Base-by-base conservation (phyloP, 1,140 invertebrate genomes). In the Phymastichus coffea region DNA sequence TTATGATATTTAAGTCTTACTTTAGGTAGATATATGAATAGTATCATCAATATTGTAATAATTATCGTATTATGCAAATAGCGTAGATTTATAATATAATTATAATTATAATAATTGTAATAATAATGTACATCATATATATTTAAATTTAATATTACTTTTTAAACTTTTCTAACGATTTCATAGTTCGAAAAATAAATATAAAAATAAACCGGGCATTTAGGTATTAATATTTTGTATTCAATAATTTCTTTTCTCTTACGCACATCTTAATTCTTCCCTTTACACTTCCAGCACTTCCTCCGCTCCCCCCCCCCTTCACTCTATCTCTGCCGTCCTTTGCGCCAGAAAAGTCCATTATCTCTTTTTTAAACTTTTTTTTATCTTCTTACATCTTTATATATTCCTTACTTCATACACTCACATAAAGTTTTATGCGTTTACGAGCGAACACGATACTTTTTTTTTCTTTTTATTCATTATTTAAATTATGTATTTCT, bases 111-210 rank as follows among this genome's bases (percentile, higher is more conserved):
- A 71, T 66, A 66, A 71, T 70, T 46, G 64, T 65, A 68, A 68
- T 63, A 57, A 60, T 65, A 64, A 65, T 68, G 63, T 70, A 65
- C 52, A 71, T 70, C 63, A 70, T 75, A 66, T 70, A 63, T 66
- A 76, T 75, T 77, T 73, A 71, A 72, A 76, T 76, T 77, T 77
- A 72, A 77, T 77, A 77, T 74, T 77, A 78, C 73, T 76, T 77
- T 67, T 80, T 79, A 78, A 79, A 80, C 78, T 80, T 79, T 79
- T 79, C 76, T 77, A 80, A 80, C 76, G 77, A n/a, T 79, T 79
- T 79, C 76, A 80, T 80, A 79, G 76, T 77, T 79, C 75, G 78
- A 80, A 79, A 80, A 79, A 80, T 80, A 80, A 80, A 79, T 80
- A 80, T 80, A 80, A 80, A 80, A 80, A 80, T 80, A 80, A 80